Percentiles rank a stretch among this genome's conserved stretches.
phyloP scores from a whole-genome alignment of 1,140 invertebrate genomes.

The Acromyrmex echinatior region DNA sequence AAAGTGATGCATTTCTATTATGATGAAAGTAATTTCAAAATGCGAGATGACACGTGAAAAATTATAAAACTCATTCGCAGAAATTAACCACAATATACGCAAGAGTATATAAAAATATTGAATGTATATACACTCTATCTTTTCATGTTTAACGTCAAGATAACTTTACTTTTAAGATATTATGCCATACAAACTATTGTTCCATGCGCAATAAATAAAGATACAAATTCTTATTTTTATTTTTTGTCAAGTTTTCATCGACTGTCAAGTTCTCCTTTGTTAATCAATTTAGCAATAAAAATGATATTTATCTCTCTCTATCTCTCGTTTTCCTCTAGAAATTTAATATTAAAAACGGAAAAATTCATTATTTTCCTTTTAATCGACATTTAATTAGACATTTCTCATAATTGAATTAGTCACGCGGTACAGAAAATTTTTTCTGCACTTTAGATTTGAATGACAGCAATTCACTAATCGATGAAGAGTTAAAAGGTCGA shows the following conservation, averaged over 20 bases:
- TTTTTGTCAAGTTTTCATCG: neutral
- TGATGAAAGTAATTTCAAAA: conserved; percentile 37
- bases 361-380: neutral
- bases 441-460: conserved; percentile 4
- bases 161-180: neutral
- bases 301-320: neutral
- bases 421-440: neutral
- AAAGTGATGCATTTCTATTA: conserved; percentile 19
- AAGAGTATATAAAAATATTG: neutral
- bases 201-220: neutral
- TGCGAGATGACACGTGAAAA: conserved; percentile 22
- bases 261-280: neutral
- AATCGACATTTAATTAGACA: neutral
- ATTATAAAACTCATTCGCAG: neutral
- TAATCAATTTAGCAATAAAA: neutral
- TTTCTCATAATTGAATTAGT: conserved; percentile 31
- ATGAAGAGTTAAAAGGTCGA: conserved; percentile 34
- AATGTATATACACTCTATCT: neutral
- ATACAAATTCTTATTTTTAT: neutral
- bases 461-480: conserved; percentile 33
- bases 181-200: neutral
- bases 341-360: neutral
- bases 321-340: neutral
- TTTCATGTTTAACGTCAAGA: neutral
- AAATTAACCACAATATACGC: neutral